These are phyloP conservation scores for Acleris emargana DNA, from an alignment of 2,888 invertebrate genomes.

Conservation along the genomic window DNA sequence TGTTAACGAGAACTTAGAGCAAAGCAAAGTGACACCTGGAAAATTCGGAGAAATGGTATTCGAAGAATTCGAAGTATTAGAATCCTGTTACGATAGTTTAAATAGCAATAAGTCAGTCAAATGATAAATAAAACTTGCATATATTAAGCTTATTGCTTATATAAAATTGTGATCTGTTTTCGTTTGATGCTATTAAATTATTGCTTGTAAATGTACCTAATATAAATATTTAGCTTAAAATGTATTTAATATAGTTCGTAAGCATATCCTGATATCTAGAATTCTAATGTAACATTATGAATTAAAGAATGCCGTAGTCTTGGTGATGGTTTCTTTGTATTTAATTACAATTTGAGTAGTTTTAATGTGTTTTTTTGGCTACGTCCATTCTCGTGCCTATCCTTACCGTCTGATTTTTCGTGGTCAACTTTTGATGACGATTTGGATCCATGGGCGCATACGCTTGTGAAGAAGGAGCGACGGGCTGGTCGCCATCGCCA, in stretches of 20 bases:
- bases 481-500: conserved; percentile 83
- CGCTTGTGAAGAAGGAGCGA: conserved; percentile 72
- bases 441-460: conserved; percentile 73
- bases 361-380: conserved; percentile 40
- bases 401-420: conserved; percentile 77
- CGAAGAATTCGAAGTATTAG: conserved; percentile 90
- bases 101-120: conserved; percentile 81
- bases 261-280: conserved; percentile 36
- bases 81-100: conserved; percentile 84
- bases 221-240: conserved; percentile 54
- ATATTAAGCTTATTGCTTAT: conserved; percentile 62
- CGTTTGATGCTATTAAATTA: conserved; percentile 76
- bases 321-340: conserved; percentile 76
- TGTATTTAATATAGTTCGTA: conserved; percentile 57
- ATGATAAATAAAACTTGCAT: conserved; percentile 51
- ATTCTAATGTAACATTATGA: conserved; percentile 49
- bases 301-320: conserved; percentile 62
- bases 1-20: conserved; percentile 83
- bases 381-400: conserved; percentile 31
- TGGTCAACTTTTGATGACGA: conserved; percentile 69
- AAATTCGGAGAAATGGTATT: conserved; percentile 94
- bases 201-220: conserved; percentile 65
- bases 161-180: conserved; percentile 77
- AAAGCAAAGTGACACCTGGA: conserved; percentile 81
- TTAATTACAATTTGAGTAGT: conserved; percentile 54